A percentile compares a stretch with the other conserved stretches of the same genome.
Conservation (phyloP, 2,888 invertebrate species). For the Dolichomitus sp. region DNA sequence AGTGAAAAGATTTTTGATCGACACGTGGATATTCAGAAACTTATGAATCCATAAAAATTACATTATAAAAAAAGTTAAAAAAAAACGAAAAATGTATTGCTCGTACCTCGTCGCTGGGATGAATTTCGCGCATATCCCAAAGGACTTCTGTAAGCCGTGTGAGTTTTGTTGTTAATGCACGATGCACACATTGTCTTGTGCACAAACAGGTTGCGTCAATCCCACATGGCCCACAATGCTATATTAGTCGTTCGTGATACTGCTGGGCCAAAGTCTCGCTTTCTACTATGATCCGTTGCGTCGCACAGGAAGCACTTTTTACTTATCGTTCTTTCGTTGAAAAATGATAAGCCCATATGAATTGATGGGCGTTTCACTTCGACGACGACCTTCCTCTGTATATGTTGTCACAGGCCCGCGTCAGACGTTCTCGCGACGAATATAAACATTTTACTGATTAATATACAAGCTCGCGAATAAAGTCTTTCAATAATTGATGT, state of each 20-base stretch:
- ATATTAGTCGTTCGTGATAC: background rate
- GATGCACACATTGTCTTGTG: constrained; percentile 57
- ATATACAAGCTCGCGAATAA: background rate
- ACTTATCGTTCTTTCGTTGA: constrained; percentile 20
- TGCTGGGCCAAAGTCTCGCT: background rate
- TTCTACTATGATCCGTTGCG: constrained; percentile 8
- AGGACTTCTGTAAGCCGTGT: constrained; percentile 22
- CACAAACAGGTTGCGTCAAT: constrained; percentile 9
- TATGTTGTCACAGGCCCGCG: background rate
- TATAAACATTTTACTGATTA: constrained; percentile 16
- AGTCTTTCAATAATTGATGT: background rate
- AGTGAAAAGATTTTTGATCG: too few relatives aligned
- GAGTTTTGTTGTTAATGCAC: constrained; percentile 42
- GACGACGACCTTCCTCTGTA: too few relatives aligned
- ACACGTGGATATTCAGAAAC: background rate
- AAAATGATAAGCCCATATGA: constrained; percentile 14
- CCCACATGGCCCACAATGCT: background rate
- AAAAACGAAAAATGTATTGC: background rate
- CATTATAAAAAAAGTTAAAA: background rate
- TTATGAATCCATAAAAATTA: background rate
- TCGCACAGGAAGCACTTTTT: constrained; percentile 11
- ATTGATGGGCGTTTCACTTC: constrained; percentile 6
- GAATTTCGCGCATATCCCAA: constrained; percentile 74
- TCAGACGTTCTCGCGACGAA: background rate
- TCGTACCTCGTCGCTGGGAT: constrained; percentile 71